phyloP scores from a whole-genome alignment of 1,140 invertebrate genomes.

The Drosophila busckii region DNA sequence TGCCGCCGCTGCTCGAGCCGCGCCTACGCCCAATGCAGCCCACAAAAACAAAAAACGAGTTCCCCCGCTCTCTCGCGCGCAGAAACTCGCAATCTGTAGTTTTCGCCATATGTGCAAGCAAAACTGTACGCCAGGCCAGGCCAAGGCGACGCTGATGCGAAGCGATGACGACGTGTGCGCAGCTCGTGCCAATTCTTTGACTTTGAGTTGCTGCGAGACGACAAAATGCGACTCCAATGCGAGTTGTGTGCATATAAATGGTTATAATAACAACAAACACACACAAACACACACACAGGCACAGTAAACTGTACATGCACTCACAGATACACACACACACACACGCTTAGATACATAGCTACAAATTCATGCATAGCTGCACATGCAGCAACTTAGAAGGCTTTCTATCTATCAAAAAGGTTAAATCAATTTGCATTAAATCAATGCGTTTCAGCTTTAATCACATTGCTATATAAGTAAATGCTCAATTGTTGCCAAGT shows the following conservation, averaged over 20 bases:
- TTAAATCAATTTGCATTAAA: constrained; percentile 50
- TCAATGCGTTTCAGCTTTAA: constrained; percentile 47
- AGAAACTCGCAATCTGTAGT: constrained; percentile 18
- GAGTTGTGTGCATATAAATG: constrained; percentile 62
- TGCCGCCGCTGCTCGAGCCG: constrained; percentile 18
- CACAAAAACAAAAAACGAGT: constrained; percentile 70
- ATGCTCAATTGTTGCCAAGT: no score
- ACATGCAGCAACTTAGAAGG: constrained; percentile 31
- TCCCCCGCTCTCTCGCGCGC: constrained; percentile 44
- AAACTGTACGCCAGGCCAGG: constrained; percentile 56
- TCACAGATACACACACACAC: constrained; percentile 29
- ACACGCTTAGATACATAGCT: constrained; percentile 23
- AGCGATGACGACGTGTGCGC: constrained; percentile 56
- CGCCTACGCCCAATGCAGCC: constrained; percentile 65
- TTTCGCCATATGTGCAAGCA: constrained; percentile 57
- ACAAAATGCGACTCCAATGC: constrained; percentile 55
- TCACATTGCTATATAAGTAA: no score
- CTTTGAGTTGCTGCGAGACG: constrained; percentile 47
- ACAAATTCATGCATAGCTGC: constrained; percentile 5
- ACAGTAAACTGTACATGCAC: no score
- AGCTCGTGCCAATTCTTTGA: constrained; percentile 71
- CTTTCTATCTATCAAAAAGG: constrained; percentile 32
- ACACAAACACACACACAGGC: constrained; percentile 33
- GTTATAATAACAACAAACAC: constrained; percentile 39
- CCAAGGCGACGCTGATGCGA: constrained; percentile 11